phyloP scores from a whole-genome alignment of 2,113 vertebrate genomes.

The Phyllopteryx taeniolatus region DNA sequence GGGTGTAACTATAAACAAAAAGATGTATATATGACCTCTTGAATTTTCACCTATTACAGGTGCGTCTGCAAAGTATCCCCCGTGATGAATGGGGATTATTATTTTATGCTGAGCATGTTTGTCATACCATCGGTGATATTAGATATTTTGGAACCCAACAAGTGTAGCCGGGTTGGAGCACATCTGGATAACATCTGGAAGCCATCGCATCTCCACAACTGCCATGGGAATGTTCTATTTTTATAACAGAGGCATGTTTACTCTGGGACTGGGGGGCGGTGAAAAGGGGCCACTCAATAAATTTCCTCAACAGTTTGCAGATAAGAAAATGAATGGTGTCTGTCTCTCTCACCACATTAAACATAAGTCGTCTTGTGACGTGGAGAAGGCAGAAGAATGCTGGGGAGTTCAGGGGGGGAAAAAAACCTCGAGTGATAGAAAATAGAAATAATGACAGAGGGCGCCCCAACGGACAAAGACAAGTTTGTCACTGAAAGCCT shows the following conservation, averaged over 20 bases:
- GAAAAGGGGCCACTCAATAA: constrained; percentile 18
- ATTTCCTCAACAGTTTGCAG: background rate
- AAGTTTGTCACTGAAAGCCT: constrained; percentile 6
- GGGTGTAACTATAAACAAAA: no score
- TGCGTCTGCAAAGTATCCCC: background rate
- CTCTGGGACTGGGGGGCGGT: background rate
- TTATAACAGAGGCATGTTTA: constrained; percentile 41
- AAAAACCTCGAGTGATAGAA: constrained; percentile 16
- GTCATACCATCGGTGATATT: constrained; percentile 5
- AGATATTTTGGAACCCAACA: constrained; percentile 38
- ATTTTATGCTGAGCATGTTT: background rate
- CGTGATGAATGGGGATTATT: background rate
- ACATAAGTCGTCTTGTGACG: background rate
- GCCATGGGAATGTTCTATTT: constrained; percentile 75
- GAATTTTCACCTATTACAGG: no score
- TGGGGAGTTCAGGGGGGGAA: constrained; percentile 8
- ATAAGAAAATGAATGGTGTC: background rate
- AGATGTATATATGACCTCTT: no score
- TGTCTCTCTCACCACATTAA: background rate
- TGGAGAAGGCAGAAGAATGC: background rate
- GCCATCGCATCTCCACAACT: constrained; percentile 38
- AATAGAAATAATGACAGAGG: constrained; percentile 41
- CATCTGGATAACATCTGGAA: constrained; percentile 80
- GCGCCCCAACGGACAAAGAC: constrained; percentile 13
- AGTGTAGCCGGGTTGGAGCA: constrained; percentile 27